These are phyloP conservation scores for Philaethria dido DNA, from an alignment of 2,888 invertebrate genomes.

Conservation along the genomic window DNA sequence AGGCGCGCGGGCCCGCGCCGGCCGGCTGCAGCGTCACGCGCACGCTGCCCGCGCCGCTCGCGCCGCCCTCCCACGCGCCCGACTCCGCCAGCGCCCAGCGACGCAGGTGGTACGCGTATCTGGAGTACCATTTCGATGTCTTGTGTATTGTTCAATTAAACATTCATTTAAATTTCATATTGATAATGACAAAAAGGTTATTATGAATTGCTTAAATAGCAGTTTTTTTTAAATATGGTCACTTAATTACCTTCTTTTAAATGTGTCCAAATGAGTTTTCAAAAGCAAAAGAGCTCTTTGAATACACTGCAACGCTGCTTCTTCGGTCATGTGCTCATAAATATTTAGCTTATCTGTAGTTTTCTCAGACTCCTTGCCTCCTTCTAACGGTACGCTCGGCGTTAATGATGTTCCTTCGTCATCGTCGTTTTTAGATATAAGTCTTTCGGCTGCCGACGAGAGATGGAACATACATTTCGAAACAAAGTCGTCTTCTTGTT, in stretches of 20 bases:
- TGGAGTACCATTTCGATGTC: no score
- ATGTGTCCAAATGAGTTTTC: slow-evolving; percentile 97
- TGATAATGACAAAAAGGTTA: no score
- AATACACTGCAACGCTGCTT: slow-evolving; percentile 93
- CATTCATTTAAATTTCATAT: no score
- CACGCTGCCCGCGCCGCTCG: slow-evolving; percentile 81
- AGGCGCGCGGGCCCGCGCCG: slow-evolving; percentile 92
- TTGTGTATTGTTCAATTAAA: no score
- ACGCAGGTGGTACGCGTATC: slow-evolving; percentile 94
- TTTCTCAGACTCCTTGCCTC: slow-evolving; percentile 62
- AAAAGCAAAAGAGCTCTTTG: slow-evolving; percentile 94
- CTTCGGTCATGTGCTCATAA: slow-evolving; percentile 85
- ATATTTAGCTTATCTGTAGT: slow-evolving; percentile 72
- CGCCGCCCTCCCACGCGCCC: slow-evolving; percentile 88
- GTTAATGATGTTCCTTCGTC: slow-evolving; percentile 53
- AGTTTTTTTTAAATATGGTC: no score
- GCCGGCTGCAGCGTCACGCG: slow-evolving; percentile 94
- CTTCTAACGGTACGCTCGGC: slow-evolving; percentile 50
- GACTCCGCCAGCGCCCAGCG: slow-evolving; percentile 95
- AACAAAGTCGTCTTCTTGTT: slow-evolving; percentile 96
- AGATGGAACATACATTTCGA: slow-evolving; percentile 96
- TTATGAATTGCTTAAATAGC: no score
- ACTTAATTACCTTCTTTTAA: slow-evolving; percentile 87
- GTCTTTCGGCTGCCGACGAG: slow-evolving; percentile 91
- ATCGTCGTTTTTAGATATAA: slow-evolving; percentile 74